Base-by-base conservation (phyloP, 1,140 invertebrate species). In the Drosophila punjabiensis region DNA sequence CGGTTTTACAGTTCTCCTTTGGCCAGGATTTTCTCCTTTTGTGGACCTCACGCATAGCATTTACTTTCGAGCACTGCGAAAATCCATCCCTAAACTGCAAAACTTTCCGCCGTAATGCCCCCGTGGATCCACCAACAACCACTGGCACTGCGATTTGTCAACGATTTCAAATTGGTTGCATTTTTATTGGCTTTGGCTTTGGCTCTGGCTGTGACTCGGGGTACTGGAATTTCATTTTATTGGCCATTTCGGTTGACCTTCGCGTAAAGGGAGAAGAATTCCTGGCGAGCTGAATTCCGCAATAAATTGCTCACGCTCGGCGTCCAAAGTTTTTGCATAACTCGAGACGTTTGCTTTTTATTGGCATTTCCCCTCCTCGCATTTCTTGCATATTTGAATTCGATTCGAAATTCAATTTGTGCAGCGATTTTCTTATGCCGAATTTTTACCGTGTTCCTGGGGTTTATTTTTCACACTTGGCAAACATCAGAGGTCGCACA, bases 191-290 rank as follows among this genome's bases (percentile, higher is more conserved):
- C 86, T 76, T 76, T 62, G 75, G 30, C 47, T 63, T 41, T 20
- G 61, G 24, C 62, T 41, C 79, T 68, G 80, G 63, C 76, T 68
- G 14, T 65, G 68, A 24, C 60, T 76, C 39, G 16, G 60, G 37
- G 70, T 67, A 45, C 66, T 76, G 80, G 83, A 87, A 87, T 87
- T 87, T 81, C 84, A 88, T 87, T 87, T 87, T 88, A 87, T 87
- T 87, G 84, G 84, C 84, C 84, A 87, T 88, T 87, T 87, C 45
- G 84, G 84, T 70, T 88, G 84, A 87, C 84, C 84, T 87, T 87
- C 83, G 83, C 63, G 70, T 30, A 33, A n/a, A 30, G 28, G 28
- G 37, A 33, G 37, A 20, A 77, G 37, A 20, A 77, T 81, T 82
- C 58, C 63, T 60, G 39, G 20, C 37, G 63, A 28, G 37, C 48